These are phyloP conservation scores for Argynnis bischoffii DNA, from an alignment of 2,888 invertebrate genomes.

Conservation along the genomic window DNA sequence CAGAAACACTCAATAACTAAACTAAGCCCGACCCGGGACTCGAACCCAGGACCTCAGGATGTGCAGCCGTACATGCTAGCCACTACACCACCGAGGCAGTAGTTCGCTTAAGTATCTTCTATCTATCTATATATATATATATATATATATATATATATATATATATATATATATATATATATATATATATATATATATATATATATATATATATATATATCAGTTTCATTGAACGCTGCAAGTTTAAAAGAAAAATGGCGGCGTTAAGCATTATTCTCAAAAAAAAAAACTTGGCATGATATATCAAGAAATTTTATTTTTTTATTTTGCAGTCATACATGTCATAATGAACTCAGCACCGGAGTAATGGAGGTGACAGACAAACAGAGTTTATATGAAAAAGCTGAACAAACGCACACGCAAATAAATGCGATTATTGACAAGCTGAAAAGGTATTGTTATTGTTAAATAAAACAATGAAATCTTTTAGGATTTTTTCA, in stretches of 20 bases:
- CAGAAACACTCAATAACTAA: too few species aligned
- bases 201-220: too few species aligned
- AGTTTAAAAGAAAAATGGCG: background rate
- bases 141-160: too few species aligned
- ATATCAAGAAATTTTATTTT: background rate
- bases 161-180: too few species aligned
- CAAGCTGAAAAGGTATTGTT: constrained; percentile 46
- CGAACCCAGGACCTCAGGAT: too few species aligned
- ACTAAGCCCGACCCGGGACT: too few species aligned
- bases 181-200: too few species aligned
- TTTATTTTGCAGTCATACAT: constrained; percentile 45
- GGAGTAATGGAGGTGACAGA: constrained; percentile 35
- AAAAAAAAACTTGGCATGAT: background rate
- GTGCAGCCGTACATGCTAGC: too few species aligned
- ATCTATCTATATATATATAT: too few species aligned
- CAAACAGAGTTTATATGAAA: constrained; percentile 39
- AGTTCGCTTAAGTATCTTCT: too few species aligned
- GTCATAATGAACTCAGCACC: constrained; percentile 39
- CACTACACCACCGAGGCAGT: too few species aligned
- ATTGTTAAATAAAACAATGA: background rate
- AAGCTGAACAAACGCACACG: constrained; percentile 39
- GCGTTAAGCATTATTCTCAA: background rate
- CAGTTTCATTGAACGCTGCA: background rate
- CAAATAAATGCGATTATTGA: constrained; percentile 45
- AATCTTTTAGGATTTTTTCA: background rate